Evolutionary conservation across 2,797 vertebrate genomes (phyloP).

Genomic region (Picus viridis): DNA sequence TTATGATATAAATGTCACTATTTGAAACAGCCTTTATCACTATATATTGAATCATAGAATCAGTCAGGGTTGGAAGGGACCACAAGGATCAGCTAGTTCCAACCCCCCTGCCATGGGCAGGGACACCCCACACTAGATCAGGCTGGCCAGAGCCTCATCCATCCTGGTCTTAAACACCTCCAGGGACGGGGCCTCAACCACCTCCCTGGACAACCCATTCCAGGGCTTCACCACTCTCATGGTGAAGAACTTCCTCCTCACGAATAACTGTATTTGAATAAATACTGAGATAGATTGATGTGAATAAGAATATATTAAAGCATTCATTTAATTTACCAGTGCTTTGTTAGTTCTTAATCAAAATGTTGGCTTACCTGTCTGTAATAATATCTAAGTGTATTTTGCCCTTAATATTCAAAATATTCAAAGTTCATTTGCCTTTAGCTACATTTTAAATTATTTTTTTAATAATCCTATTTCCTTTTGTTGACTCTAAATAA

Average conservation of each 20-base stretch:
- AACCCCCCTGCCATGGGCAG: too few relatives aligned
- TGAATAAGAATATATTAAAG: conserved; percentile 1
- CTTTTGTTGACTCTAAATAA: background rate
- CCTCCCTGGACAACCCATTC: too few relatives aligned
- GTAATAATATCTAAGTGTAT: background rate
- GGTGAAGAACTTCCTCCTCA: too few relatives aligned
- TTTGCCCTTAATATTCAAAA: background rate
- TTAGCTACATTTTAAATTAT: background rate
- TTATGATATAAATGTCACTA: conserved; percentile 12
- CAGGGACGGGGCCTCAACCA: too few relatives aligned
- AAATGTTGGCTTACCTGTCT: background rate
- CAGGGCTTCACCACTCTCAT: too few relatives aligned
- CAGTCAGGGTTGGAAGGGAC: too few relatives aligned
- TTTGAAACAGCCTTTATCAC: conserved; percentile 3
- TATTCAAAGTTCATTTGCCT: background rate
- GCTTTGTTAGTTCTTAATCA: background rate
- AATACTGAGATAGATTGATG: conserved; percentile 24
- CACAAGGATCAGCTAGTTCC: too few relatives aligned
- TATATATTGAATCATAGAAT: background rate
- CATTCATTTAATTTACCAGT: background rate
- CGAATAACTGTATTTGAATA: conserved; percentile 7
- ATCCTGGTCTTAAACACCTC: too few relatives aligned
- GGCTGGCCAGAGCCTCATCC: too few relatives aligned
- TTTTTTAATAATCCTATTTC: background rate
- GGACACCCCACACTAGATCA: too few relatives aligned